Base-by-base conservation (phyloP, 2,888 invertebrate species). In the Pristionchus japonicus region DNA sequence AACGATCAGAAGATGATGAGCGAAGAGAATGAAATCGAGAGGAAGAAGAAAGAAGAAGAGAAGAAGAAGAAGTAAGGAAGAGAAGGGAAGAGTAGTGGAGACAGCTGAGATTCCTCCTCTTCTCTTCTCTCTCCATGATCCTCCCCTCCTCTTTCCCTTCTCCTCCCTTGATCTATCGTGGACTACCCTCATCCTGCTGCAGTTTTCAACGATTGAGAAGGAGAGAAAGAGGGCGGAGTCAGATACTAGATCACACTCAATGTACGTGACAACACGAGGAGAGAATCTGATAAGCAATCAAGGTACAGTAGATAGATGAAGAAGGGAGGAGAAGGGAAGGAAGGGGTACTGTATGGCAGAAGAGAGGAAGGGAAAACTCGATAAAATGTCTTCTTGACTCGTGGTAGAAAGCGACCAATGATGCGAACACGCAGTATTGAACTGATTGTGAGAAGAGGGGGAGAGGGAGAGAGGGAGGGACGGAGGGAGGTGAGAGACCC, bases 61-160 rank as follows among this genome's bases (percentile, higher is more conserved):
- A 67, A 67, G 67, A 67, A 67, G 70, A 31, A 70, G 37, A 70
- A 37, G 20, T n/a, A 31, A 27, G 13, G 31, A 64, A 27, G 64
- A n/a, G 13, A 13, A 37, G 15, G 7, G 37, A 70, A 37, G 34
- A 70, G 34, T 37, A 70, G 37, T 31, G 70, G 27, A 70, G 70
- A 70, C 70, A 70, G 70, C 70, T 70, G 70, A 70, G 70, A 70
- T 70, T 70, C 70, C 70, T 37, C 31, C 70, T 37, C 61, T 61
- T n/a, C n/a, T n/a, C n/a, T n/a, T n/a, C n/a, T n/a, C n/a, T 61
- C 27, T 61, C 27, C 61, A 61, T 61, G 61, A 70, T 70, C 70
- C 61, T 70, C 70, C 37, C 70, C 37, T 31, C 20, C 70, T 37
- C 70, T 20, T 27, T 17, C 67, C 70, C 34, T 37, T 70, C 70